A percentile compares a stretch with the other conserved stretches of the same genome.
These are phyloP conservation scores for Hozukius guyotensis DNA, from an alignment of 2,797 vertebrate genomes.

Conservation along the genomic window DNA sequence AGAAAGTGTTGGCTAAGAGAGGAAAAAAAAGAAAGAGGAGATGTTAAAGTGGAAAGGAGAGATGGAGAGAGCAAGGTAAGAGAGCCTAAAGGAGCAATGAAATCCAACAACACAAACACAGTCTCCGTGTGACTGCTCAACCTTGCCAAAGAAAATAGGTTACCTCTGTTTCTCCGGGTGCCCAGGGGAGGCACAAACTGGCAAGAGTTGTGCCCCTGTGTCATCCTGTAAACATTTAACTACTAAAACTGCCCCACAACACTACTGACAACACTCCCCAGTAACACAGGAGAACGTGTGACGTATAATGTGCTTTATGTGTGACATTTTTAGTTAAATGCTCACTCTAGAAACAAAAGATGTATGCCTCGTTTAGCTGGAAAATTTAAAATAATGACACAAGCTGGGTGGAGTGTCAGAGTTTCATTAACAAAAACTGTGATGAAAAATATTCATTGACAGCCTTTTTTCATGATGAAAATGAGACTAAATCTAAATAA, in stretches of 20 bases:
- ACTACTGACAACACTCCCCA: slow-evolving; percentile 19
- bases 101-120: slow-evolving; percentile 63
- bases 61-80: slow-evolving; percentile 36
- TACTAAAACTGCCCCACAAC: slow-evolving; percentile 55
- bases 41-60: neutral
- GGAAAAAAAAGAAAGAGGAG: neutral
- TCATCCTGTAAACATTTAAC: slow-evolving; percentile 73
- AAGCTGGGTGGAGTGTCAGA: neutral
- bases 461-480: neutral
- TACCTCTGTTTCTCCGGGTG: slow-evolving; percentile 70
- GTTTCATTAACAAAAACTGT: neutral
- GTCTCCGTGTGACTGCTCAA: slow-evolving; percentile 72
- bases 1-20: neutral
- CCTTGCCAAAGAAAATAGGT: slow-evolving; percentile 84
- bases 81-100: slow-evolving; percentile 55
- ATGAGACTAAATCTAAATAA: neutral
- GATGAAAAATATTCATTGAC: neutral
- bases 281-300: neutral
- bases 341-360: neutral
- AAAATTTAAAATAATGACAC: neutral
- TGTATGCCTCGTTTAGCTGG: neutral
- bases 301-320: neutral
- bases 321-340: neutral
- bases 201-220: slow-evolving; percentile 58
- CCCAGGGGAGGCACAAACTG: slow-evolving; percentile 63